A percentile compares a stretch with the other conserved stretches of the same genome.
These are phyloP conservation scores for Sebastes nivosus DNA, from an alignment of 2,797 vertebrate genomes.

Conservation along the genomic window DNA sequence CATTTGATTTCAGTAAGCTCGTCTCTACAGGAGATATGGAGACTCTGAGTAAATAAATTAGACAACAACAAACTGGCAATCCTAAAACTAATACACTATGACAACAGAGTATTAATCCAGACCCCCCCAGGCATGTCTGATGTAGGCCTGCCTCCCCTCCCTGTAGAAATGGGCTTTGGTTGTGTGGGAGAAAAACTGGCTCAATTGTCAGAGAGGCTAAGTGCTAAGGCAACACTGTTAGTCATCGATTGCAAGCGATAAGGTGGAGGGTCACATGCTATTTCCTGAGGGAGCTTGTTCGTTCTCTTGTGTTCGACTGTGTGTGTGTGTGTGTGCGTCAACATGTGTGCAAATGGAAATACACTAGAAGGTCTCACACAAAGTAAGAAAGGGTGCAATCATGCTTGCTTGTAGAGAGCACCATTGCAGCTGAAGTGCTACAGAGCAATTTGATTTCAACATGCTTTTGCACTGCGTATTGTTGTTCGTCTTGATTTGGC, in stretches of 20 bases:
- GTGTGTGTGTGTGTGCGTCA: background rate
- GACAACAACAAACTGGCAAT: conserved; percentile 4
- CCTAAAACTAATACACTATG: conserved; percentile 16
- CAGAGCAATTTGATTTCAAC: conserved; percentile 40
- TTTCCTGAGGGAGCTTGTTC: conserved; percentile 23
- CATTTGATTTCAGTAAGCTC: background rate
- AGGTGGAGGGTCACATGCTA: conserved; percentile 39
- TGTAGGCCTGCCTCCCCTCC: background rate
- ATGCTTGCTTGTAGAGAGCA: conserved; percentile 9
- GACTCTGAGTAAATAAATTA: background rate
- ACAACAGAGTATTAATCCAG: conserved; percentile 23
- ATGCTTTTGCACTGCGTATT: conserved; percentile 2
- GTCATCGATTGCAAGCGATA: conserved; percentile 48
- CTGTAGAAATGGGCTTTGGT: conserved; percentile 12
- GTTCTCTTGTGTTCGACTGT: conserved; percentile 3
- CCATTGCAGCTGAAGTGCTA: conserved; percentile 5
- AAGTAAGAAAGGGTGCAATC: conserved; percentile 32
- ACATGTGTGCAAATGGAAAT: conserved; percentile 12
- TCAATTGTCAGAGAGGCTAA: conserved; percentile 41
- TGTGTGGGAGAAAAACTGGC: conserved; percentile 40
- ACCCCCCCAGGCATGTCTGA: conserved; percentile 21
- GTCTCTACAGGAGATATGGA: background rate
- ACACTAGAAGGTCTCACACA: conserved; percentile 12
- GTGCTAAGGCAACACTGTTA: conserved; percentile 41
- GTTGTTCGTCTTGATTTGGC: conserved; percentile 52